phyloP scores from a whole-genome alignment of 2,113 vertebrate genomes.

The Lagopus muta region DNA sequence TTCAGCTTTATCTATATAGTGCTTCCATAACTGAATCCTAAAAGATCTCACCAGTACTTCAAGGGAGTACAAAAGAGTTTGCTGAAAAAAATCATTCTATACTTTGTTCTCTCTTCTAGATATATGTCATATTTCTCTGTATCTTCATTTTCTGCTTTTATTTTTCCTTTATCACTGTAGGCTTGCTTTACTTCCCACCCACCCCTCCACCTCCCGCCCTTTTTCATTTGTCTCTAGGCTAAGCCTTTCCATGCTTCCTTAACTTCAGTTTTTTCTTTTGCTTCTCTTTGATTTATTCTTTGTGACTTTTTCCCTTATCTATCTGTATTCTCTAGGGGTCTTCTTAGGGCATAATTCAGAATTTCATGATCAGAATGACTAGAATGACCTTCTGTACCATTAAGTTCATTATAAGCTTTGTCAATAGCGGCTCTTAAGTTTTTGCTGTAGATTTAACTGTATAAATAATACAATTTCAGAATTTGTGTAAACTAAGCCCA shows the following conservation, averaged over 20 bases:
- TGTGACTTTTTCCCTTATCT: constrained; percentile 47
- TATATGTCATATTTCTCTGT: background rate
- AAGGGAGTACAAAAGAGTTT: background rate
- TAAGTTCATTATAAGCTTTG: constrained; percentile 37
- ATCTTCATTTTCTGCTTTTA: background rate
- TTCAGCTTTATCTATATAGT: background rate
- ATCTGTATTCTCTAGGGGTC: background rate
- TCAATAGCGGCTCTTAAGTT: background rate
- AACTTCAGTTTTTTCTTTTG: constrained; percentile 32
- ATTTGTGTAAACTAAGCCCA: background rate
- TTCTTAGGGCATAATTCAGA: constrained; percentile 43
- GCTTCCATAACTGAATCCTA: background rate
- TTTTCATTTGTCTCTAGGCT: constrained; percentile 51
- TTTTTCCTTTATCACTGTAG: background rate
- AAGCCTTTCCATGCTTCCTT: constrained; percentile 23
- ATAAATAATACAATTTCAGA: background rate
- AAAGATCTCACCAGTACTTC: background rate
- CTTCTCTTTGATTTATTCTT: constrained; percentile 60
- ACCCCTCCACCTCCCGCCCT: background rate
- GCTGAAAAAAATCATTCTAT: background rate
- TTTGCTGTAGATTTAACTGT: background rate
- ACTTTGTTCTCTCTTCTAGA: background rate
- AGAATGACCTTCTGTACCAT: constrained; percentile 28
- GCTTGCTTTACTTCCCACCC: background rate
- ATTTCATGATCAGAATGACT: constrained; percentile 48